phyloP scores from a whole-genome alignment of 2,888 invertebrate genomes.

The Pelosia muscerda region DNA sequence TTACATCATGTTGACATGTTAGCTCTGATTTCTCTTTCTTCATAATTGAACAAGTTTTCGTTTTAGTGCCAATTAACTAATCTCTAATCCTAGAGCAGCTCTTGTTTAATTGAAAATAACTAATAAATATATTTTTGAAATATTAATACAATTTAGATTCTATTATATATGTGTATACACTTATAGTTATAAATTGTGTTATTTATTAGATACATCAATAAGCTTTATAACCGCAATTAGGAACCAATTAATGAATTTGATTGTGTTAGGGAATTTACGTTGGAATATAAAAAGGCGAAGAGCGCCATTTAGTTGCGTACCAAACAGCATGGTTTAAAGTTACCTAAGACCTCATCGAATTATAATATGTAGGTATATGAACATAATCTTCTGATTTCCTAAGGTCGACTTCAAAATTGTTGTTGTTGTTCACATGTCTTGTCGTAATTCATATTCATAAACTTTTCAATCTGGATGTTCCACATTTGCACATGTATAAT shows the following conservation, averaged over 20 bases:
- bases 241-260: neutral
- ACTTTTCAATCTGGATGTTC: neutral
- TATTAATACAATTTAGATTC: neutral
- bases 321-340: neutral
- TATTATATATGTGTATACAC: neutral
- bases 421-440: too few species aligned
- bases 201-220: conserved; percentile 3
- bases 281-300: neutral
- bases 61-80: conserved; percentile 46
- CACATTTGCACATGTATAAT: neutral
- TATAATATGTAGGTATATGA: neutral
- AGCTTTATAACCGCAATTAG: conserved; percentile 1
- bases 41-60: conserved; percentile 26
- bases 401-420: too few species aligned
- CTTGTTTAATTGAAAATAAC: conserved; percentile 24
- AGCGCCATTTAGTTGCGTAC: neutral
- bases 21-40: conserved; percentile 28
- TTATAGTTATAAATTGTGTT: neutral
- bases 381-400: too few species aligned
- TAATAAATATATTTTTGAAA: conserved; percentile 24
- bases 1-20: neutral
- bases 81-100: conserved; percentile 33
- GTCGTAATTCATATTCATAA: too few species aligned
- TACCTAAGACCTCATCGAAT: neutral
- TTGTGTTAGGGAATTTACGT: conserved; percentile 1